Base-by-base conservation (phyloP, 2,797 vertebrate species). In the Chelonia mydas region DNA sequence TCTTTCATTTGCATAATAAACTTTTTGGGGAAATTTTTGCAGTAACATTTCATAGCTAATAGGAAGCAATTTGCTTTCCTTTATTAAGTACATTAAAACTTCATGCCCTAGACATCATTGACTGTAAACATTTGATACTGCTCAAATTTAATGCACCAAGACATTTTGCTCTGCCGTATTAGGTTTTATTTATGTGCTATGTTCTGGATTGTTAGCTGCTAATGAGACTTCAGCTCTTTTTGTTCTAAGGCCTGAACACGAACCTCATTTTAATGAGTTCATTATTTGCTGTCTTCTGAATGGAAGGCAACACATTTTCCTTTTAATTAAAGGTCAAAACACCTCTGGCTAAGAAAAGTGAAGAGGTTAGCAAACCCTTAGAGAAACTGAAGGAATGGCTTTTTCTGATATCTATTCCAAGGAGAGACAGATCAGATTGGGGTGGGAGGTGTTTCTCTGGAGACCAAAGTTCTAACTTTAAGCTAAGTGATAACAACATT, bases 241-340 rank as follows among this genome's bases (percentile, higher is more conserved):
- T 98, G 98, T 98, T 98, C 96, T 97, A 96, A 98, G 98, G 98
- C 97, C 98, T 96, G 97, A 98, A 98, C 98, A 97, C 98, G 98
- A 98, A 98, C 98, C 98, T 99, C 98, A 98, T 99, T 98, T 99
- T 99, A 99, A 99, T 99, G 99, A 99, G 98, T 99, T 99, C 99
- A 99, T 99, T 99, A 99, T 99, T 99, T 99, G 98, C 98, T 99
- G 98, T 98, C 98, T 98, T 98, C 98, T 98, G 98, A 99, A 99
- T 98, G 98, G 99, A 98, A 99, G 98, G 98, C 98, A 98, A 98
- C 98, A 98, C 98, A 98, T 98, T 98, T 98, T 98, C 97, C 98
- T 98, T 98, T 98, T 98, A 98, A 98, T 98, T 98, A 98, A 98
- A 98, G 98, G 98, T 98, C 98, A 98, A 97, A 98, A 96, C 97